Base-by-base conservation (phyloP, 2,113 vertebrate species). In the Albula glossodonta region DNA sequence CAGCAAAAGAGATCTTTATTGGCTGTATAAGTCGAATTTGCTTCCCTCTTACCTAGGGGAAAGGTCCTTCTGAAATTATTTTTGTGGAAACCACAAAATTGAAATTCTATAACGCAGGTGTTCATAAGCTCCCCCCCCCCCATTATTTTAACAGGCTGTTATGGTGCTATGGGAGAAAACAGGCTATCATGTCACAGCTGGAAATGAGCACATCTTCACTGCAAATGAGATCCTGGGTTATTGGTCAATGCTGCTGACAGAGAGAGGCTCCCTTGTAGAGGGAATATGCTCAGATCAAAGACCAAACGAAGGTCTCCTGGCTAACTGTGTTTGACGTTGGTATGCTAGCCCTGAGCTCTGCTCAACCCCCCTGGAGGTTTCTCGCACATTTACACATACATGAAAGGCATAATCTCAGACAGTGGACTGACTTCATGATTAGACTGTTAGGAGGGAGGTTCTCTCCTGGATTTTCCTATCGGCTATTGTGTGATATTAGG, bases 371-470 rank as follows among this genome's bases (percentile, higher is more conserved):
- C 56, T 13, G 51, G 63, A 41, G 77, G 78, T 70, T 78, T 57
- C 81, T 50, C 81, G 19, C 53, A 81, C 70, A 89, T 82, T 82
- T 80, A n/a, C 19, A 79, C 52, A 56, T 19, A 66, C 57, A 86
- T 81, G 82, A 88, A 86, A 86, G 81, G 63, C 88, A 52, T 49
- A n/a, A 77, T 70, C 77, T 51, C 49, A 82, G 80, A 82, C 78
- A 81, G 41, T 48, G 31, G 77, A 84, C 25, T 8, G 22, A 57
- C 70, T 88, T 52, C 31, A 15, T 84, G 84, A 86, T 88, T 77
- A 82, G 83, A 51, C 7, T 77, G 82, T 81, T 51, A 63, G n/a
- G 66, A 19, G 79, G 70, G 17, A 51, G 13, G 6, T 50, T 83
- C 8, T 8, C 4, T 19, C 48, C 13, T n/a, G 0, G 0, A 60